These are phyloP conservation scores for Caloenas nicobarica DNA, from an alignment of 2,113 vertebrate species.

Conservation along the genomic window DNA sequence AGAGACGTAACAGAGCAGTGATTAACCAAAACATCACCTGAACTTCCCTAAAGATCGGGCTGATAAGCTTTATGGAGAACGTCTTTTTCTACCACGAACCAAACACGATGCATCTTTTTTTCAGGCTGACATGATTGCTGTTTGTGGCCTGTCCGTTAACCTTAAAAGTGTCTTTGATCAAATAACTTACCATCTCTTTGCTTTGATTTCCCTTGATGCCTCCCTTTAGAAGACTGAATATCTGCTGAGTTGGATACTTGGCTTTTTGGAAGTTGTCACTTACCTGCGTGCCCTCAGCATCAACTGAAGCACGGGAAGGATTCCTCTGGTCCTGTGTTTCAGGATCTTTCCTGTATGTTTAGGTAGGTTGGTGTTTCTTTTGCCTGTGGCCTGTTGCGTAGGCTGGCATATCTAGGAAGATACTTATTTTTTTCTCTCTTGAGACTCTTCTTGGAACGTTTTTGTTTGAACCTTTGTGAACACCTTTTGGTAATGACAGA, in stretches of 20 bases:
- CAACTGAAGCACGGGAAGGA: neutral
- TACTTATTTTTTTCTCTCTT: neutral
- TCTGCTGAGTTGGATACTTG: neutral
- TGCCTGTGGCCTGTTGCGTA: neutral
- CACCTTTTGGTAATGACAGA: neutral
- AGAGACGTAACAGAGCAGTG: neutral
- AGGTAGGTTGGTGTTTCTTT: neutral
- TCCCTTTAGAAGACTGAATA: slow-evolving; percentile 2
- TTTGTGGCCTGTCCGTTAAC: slow-evolving; percentile 37
- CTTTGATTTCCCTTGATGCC: slow-evolving; percentile 44
- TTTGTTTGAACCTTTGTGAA: neutral
- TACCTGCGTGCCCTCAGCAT: neutral
- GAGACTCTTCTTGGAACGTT: neutral
- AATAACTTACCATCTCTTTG: neutral
- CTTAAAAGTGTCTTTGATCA: slow-evolving; percentile 23
- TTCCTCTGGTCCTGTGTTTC: neutral
- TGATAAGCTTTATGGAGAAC: neutral
- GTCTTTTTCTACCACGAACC: neutral
- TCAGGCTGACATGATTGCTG: neutral
- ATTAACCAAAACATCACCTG: neutral
- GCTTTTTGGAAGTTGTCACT: neutral
- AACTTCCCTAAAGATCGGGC: neutral
- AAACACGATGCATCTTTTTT: neutral
- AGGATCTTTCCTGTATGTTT: neutral
- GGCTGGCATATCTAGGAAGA: neutral